Conservation (phyloP, 2,888 invertebrate genomes). For the Ptycholaimellus sp. region DNA sequence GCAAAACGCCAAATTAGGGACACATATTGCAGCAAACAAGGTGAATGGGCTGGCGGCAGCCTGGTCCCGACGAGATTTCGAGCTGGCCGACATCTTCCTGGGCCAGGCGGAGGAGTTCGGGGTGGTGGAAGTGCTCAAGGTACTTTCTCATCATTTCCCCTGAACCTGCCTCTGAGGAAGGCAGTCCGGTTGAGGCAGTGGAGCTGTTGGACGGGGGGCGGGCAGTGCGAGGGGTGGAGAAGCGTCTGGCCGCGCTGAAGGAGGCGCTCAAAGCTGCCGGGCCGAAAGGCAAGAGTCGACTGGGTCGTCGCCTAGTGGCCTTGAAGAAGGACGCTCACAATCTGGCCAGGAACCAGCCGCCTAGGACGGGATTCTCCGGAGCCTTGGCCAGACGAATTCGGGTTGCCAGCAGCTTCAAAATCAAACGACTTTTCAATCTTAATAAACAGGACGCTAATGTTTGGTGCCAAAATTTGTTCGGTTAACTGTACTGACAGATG, state of each 20-base stretch:
- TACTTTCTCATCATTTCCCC: no score
- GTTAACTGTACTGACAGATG: no score
- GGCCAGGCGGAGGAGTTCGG: neutral
- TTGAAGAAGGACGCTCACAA: neutral
- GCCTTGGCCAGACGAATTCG: no score
- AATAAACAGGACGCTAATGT: no score
- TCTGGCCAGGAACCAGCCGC: neutral
- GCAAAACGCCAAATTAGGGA: no score
- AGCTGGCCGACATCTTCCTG: slow-evolving; percentile 1
- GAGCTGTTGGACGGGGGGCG: neutral
- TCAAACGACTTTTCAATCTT: no score
- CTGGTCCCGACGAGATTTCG: slow-evolving; percentile 1
- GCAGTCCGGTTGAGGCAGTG: neutral
- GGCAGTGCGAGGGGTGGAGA: neutral
- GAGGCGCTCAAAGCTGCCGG: neutral
- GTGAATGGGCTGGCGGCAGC: slow-evolving; percentile 2
- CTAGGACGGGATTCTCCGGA: neutral
- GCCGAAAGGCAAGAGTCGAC: slow-evolving; percentile 1
- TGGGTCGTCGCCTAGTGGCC: slow-evolving; percentile 1
- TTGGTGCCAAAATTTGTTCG: no score
- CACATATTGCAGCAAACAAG: no score
- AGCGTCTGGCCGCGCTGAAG: neutral
- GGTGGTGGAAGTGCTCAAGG: slow-evolving; percentile 1
- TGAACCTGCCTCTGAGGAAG: no score
- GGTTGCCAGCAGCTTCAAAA: no score